Evolutionary conservation across 1,140 invertebrate genomes (phyloP).

Genomic region (Cyclina sinensis): DNA sequence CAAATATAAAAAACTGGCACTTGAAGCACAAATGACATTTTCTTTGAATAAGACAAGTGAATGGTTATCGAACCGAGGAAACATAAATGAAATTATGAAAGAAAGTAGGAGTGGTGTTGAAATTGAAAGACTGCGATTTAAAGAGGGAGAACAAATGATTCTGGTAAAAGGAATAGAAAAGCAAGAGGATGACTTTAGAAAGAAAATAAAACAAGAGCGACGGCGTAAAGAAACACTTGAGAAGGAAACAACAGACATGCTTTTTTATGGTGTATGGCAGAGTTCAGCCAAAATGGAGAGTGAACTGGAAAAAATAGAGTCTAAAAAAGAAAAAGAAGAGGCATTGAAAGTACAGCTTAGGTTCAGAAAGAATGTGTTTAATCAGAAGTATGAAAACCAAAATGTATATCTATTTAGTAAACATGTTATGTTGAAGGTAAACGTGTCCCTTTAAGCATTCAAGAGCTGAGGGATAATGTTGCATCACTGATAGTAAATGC

Average conservation of each 20-base stretch:
- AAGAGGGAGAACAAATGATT: background rate
- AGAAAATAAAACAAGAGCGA: constrained; percentile 14
- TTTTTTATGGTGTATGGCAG: constrained; percentile 47
- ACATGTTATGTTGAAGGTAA: background rate
- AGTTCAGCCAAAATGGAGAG: constrained; percentile 1
- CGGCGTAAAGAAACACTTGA: constrained; percentile 6
- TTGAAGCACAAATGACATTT: constrained; percentile 37
- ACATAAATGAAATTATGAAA: background rate
- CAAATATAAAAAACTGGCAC: constrained; percentile 21
- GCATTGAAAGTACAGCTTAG: constrained; percentile 20
- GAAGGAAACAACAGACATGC: constrained; percentile 28
- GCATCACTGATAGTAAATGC: background rate
- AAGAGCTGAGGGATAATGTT: constrained; percentile 15
- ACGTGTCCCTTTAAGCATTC: background rate
- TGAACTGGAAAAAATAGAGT: background rate
- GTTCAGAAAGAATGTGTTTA: constrained; percentile 49
- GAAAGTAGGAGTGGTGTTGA: background rate
- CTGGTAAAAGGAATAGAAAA: constrained; percentile 15
- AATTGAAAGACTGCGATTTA: background rate
- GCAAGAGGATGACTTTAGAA: background rate
- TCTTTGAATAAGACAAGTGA: constrained; percentile 22
- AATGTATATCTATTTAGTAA: constrained; percentile 35
- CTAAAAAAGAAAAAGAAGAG: constrained; percentile 36
- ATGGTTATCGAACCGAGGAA: background rate
- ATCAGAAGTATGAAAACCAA: constrained; percentile 6